Evolutionary conservation across 1,140 invertebrate genomes (phyloP), one percentile per base, ranked within the genome.

Genomic region (Drosophila nigrodunni): DNA sequence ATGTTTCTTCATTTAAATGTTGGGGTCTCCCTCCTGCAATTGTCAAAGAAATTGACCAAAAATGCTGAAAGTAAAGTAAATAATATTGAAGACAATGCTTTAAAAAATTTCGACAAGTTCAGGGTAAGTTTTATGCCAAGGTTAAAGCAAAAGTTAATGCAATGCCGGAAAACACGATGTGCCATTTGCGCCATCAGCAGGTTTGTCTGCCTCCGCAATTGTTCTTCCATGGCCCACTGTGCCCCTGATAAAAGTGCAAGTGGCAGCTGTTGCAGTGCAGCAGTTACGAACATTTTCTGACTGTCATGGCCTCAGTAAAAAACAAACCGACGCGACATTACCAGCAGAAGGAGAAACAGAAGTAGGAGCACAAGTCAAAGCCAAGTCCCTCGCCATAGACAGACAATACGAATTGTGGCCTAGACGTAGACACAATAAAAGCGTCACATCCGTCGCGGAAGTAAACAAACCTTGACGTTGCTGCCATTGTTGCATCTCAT

Each of bases 1-100:
- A 96, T 96, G 86, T 92, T 94, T 92, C 86, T 74, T 89, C 85
- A 89, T 89, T 81, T 89, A 89, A 85, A 88, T 75, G 70, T 75
- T 74, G 85, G 73, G 43, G 61, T 43, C 71, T 60, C 55, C 62
- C 60, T 74, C 44, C 77, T 64, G 67, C 80, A 80, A 77, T 88
- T 74, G 65, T 74, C 66, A 75, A 83, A 66, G 50, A 67, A 75
- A 86, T 80, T 68, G 82, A 64, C 58, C 78, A 64, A 44, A 74
- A 79, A 77, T 70, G 77, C 82, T 88, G 83, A 52, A 88, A 87
- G 35, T 65, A 64, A 10, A 76, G 74, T 49, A 67, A 64, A 43
- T 30, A 65, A 46, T 18, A 55, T 46, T 7, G 25, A 35, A 30
- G 43, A 71, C 39, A 80, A 70, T 71, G 25, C 39, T 46, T 82